Percentiles rank a stretch among this genome's conserved stretches.
These are phyloP conservation scores for Gobius niger DNA, from an alignment of 2,113 vertebrate species.

Conservation along the genomic window DNA sequence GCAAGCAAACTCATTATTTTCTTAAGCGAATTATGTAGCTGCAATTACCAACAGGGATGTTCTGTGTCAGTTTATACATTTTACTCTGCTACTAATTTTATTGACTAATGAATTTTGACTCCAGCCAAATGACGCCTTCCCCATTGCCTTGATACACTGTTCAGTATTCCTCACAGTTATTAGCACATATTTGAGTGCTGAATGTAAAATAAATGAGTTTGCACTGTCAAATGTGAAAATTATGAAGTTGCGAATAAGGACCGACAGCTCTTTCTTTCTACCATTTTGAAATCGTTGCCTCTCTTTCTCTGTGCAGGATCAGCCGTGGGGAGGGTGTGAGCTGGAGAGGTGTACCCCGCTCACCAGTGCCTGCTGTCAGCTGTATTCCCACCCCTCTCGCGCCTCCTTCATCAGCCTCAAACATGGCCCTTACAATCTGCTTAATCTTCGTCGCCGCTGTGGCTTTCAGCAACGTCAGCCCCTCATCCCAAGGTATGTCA, in stretches of 20 bases:
- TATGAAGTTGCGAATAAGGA: constrained; percentile 5
- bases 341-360: constrained; percentile 53
- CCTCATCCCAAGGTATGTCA: constrained; percentile 73
- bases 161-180: constrained; percentile 29
- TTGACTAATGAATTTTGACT: neutral
- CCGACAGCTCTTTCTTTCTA: constrained; percentile 6
- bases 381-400: constrained; percentile 33
- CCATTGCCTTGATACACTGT: neutral
- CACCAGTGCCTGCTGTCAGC: constrained; percentile 58
- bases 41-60: neutral
- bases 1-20: neutral
- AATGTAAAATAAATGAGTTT: constrained; percentile 36
- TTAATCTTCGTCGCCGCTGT: constrained; percentile 68
- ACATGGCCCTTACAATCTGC: constrained; percentile 75
- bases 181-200: constrained; percentile 30
- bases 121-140: neutral
- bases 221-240: constrained; percentile 25
- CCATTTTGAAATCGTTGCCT: constrained; percentile 13
- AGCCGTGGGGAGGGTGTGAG: constrained; percentile 64
- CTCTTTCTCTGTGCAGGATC: constrained; percentile 49
- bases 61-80: neutral
- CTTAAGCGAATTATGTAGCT: neutral
- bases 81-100: neutral
- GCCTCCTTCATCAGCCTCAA: constrained; percentile 38
- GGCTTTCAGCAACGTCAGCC: constrained; percentile 66